Evolutionary conservation across 2,888 invertebrate species (phyloP), one percentile per base, ranked within the genome.

Genomic region (Drosophila emarginata): DNA sequence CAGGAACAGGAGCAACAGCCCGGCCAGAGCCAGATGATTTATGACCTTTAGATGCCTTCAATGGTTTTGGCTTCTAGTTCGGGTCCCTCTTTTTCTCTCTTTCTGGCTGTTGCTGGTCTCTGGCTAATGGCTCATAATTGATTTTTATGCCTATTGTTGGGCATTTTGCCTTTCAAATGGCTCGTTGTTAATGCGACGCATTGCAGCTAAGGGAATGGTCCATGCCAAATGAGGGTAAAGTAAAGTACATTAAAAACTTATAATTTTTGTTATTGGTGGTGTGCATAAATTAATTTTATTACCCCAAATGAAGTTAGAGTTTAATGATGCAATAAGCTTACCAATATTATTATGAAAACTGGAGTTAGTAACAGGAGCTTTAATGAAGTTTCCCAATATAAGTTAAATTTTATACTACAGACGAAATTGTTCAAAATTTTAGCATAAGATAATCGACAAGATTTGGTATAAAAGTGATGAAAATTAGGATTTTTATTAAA

Each of bases 61-160:
- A 23, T 64, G n/a, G 57, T 56, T 26, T 61, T 71, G 64, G 61
- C 65, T 66, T 63, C 53, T 81, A 74, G 76, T 78, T 60, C 4
- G 56, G 40, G 40, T 28, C 15, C 23, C 45, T 23, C 23, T 28
- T 39, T 1, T 52, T 15, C 45, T 26, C 28, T 7, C 54, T 60
- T 26, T 4, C 26, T 26, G 26, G 26, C 36, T 56, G 12, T 21
- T 45, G 45, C 50, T 51, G 52, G 61, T 37, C 54, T 77, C 64
- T 58, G 74, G 61, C 85, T 83, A 87, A 85, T 84, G 83, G 87
- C 72, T 85, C 85, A 87, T 84, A 84, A 84, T 87, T 84, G 87
- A 84, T 84, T 84, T 85, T 85, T 87, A 87, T 84, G 83, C 83
- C 87, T 81, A 87, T 81, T 77, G 87, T 76, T 77, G 74, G 74